Evolutionary conservation across 1,140 invertebrate species (phyloP).

Genomic region (Ephestia elutella): DNA sequence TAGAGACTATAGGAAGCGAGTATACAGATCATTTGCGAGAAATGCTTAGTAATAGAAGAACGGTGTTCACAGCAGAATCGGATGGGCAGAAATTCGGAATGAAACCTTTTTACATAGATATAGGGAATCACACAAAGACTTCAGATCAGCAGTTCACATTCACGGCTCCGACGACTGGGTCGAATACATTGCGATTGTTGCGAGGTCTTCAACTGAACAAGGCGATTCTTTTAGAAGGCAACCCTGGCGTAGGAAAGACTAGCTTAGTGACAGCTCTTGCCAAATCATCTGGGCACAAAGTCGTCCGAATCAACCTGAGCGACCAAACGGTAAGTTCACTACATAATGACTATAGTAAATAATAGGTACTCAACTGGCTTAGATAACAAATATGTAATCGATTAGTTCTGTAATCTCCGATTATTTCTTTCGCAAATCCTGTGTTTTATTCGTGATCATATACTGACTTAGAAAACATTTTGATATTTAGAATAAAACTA

Average conservation of each 20-base stretch:
- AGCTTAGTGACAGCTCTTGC: slow-evolving; percentile 95
- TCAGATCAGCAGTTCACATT: slow-evolving; percentile 78
- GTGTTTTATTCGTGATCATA: too few relatives aligned
- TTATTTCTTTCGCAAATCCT: too few relatives aligned
- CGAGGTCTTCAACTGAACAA: slow-evolving; percentile 92
- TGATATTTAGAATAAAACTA: neutral
- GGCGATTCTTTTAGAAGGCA: slow-evolving; percentile 96
- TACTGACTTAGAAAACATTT: too few relatives aligned
- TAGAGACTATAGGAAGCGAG: slow-evolving; percentile 50
- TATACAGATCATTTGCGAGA: slow-evolving; percentile 40
- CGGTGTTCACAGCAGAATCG: slow-evolving; percentile 42
- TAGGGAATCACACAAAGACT: slow-evolving; percentile 52
- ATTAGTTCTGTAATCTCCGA: too few relatives aligned
- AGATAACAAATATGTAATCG: too few relatives aligned
- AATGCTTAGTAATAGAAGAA: slow-evolving; percentile 45
- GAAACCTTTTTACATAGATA: slow-evolving; percentile 81
- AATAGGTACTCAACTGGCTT: too few relatives aligned
- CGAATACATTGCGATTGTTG: slow-evolving; percentile 89
- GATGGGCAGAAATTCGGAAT: slow-evolving; percentile 77
- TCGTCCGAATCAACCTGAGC: slow-evolving; percentile 97
- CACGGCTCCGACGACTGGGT: slow-evolving; percentile 86
- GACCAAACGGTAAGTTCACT: slow-evolving; percentile 92
- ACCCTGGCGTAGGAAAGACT: slow-evolving; percentile 98
- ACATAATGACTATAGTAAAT: too few relatives aligned
- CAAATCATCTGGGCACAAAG: slow-evolving; percentile 84